A percentile compares a stretch with the other conserved stretches of the same genome.
Evolutionary conservation across 2,113 vertebrate species (phyloP).

Genomic region (Phylloscopus trochilus): DNA sequence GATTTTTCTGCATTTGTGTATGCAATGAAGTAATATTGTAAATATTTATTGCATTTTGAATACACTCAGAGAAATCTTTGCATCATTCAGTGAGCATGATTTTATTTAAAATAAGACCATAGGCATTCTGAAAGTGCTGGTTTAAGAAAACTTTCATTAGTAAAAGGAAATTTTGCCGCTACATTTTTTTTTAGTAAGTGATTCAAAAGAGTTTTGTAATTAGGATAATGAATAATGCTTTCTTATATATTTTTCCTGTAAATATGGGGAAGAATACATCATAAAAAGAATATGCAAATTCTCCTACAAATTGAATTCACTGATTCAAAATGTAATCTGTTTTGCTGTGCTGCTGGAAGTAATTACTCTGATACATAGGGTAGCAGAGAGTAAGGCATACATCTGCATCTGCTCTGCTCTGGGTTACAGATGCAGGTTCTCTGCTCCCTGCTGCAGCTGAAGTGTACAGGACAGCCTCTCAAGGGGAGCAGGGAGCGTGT

Average conservation of each 20-base stretch:
- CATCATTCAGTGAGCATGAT: background rate
- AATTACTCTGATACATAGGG: background rate
- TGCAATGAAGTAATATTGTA: background rate
- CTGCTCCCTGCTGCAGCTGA: background rate
- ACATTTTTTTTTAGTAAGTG: background rate
- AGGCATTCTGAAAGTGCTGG: background rate
- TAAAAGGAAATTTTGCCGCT: background rate
- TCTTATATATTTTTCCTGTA: background rate
- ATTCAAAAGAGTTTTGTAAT: background rate
- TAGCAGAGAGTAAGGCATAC: background rate
- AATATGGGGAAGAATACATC: background rate
- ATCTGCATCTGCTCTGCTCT: background rate
- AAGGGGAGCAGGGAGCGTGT: background rate
- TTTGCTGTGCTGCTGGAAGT: background rate
- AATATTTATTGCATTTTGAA: background rate
- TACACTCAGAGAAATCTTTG: background rate
- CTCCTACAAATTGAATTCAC: background rate
- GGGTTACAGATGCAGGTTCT: background rate
- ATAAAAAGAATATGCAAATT: background rate
- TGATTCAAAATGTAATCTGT: background rate
- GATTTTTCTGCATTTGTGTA: background rate
- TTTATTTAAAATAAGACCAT: background rate
- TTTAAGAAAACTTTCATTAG: background rate
- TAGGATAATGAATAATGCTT: background rate
- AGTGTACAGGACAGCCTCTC: rapidly evolving